Conservation (phyloP, 1,140 invertebrate species). For the Campoletis sonorensis region DNA sequence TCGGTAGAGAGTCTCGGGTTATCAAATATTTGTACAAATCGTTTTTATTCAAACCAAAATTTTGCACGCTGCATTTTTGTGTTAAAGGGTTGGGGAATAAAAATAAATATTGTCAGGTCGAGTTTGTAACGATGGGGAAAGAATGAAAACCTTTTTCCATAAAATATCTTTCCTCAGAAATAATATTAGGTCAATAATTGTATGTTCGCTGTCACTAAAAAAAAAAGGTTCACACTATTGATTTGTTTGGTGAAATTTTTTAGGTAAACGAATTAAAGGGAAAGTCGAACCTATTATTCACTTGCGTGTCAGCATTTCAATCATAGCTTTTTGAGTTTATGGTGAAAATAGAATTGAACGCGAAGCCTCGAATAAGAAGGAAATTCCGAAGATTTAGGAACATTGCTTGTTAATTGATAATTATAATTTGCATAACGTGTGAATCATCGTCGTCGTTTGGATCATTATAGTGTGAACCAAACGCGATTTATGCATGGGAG, state of each 20-base stretch:
- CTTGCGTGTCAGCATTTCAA: conserved; percentile 54
- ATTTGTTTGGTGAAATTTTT: too few species aligned
- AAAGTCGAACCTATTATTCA: background rate
- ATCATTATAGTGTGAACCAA: conserved; percentile 33
- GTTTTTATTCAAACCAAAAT: background rate
- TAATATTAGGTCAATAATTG: too few species aligned
- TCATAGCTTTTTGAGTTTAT: conserved; percentile 28
- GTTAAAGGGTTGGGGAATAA: too few species aligned
- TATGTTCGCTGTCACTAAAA: too few species aligned
- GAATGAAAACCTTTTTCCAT: too few species aligned
- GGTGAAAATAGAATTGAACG: background rate
- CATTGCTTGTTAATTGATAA: conserved; percentile 66
- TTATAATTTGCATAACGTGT: conserved; percentile 60
- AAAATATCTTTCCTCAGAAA: too few species aligned
- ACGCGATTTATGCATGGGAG: conserved; percentile 55
- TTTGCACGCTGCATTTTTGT: background rate
- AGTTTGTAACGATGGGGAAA: too few species aligned
- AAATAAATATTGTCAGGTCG: too few species aligned
- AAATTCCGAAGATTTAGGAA: conserved; percentile 58
- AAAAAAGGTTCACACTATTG: too few species aligned
- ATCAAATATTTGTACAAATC: too few species aligned
- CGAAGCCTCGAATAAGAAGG: conserved; percentile 52
- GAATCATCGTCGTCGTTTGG: conserved; percentile 49
- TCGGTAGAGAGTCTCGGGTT: too few species aligned
- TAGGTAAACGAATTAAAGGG: too few species aligned